Evolutionary conservation across 2,888 invertebrate genomes (phyloP).

Genomic region (Drosophila lacicola): DNA sequence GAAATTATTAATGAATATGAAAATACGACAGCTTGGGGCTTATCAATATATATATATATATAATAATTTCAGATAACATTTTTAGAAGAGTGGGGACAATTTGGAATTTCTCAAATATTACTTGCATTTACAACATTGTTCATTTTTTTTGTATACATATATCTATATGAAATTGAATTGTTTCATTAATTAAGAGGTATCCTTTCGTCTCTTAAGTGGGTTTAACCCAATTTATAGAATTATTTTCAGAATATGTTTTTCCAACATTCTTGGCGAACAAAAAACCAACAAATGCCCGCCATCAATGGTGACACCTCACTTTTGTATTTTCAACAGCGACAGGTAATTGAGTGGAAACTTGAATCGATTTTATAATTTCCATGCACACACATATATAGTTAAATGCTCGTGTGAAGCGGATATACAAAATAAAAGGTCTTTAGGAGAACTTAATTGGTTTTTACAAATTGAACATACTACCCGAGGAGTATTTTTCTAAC

Average conservation of each 20-base stretch:
- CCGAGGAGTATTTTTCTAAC: too few relatives aligned
- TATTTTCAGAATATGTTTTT: constrained; percentile 7
- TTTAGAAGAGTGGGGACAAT: too few relatives aligned
- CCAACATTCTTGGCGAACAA: background rate
- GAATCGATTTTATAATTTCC: constrained; percentile 83
- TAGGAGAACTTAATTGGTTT: constrained; percentile 20
- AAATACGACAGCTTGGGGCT: too few relatives aligned
- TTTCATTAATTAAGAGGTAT: constrained; percentile 10
- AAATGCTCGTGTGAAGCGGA: background rate
- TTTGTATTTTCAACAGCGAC: constrained; percentile 58
- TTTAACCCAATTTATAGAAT: constrained; percentile 17
- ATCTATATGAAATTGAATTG: background rate
- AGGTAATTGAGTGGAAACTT: constrained; percentile 85
- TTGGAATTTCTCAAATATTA: too few relatives aligned
- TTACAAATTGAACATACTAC: background rate
- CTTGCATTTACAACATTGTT: too few relatives aligned
- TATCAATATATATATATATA: too few relatives aligned
- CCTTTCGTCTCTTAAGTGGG: constrained; percentile 7
- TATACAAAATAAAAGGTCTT: constrained; percentile 21
- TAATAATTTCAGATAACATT: background rate
- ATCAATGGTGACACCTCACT: constrained; percentile 25
- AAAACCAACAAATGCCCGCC: constrained; percentile 15
- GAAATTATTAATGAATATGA: too few relatives aligned
- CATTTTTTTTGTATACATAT: background rate
- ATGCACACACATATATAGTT: constrained; percentile 26